Base-by-base conservation (phyloP, 2,113 vertebrate genomes). In the Lates calcarifer region DNA sequence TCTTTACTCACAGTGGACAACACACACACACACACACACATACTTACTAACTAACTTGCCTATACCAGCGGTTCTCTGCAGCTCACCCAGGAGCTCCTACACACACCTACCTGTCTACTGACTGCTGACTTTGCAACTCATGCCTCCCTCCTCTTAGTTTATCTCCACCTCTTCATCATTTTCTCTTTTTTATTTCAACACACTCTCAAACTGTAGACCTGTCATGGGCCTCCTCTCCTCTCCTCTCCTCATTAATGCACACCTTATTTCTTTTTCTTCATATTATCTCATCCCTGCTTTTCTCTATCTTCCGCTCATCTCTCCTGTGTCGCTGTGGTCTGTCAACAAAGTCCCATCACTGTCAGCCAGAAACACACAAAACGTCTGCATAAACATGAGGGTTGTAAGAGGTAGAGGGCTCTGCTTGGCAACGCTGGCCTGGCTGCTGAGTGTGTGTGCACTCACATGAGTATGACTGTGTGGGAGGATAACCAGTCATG, bases 121-220 rank as follows among this genome's bases (percentile, higher is more conserved):
- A 55, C 37, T 83, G 90, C 89, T 92, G 93, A 93, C 80, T 89
- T 37, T 53, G 87, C 87, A 92, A 61, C 82, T 80, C 62, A 26
- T 35, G 35, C 77, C 41, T 85, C 65, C 70, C 76, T 82, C 79
- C 68, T 55, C 33, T 45, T 35, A 26, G 61, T 64, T 61, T 69
- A 26, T 61, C 82, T 80, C 74, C 22, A 56, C 77, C 70, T 71
- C 64, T 74, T 79, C 73, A 74, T 67, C 49, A 43, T 60, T 66
- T 64, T 63, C 61, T 51, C 80, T 37, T 47, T 22, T 77, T 71
- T 39, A 28, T 79, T 83, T 77, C 26, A 67, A 84, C 74, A 70
- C 41, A 56, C 77, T 81, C 70, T 35, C 55, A 49, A 49, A 67
- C 82, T 31, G 37, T 57, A 65, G 55, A 72, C 58, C 79, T 77